Base-by-base conservation (phyloP, 2,797 vertebrate species). In the Eospalax fontanierii region DNA sequence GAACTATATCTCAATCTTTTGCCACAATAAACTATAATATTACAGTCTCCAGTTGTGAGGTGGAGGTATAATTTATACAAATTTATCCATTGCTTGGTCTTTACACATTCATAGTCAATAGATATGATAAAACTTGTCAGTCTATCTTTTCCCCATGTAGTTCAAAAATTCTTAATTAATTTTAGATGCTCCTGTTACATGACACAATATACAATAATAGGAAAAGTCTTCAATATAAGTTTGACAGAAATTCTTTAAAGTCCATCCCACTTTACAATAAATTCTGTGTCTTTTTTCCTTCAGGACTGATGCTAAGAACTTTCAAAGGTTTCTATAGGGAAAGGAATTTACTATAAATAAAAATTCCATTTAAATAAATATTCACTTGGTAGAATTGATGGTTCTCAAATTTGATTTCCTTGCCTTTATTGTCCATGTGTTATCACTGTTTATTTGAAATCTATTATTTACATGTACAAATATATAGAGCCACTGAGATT, bases 121-220 rank as follows among this genome's bases (percentile, higher is more conserved):
- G 14, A 30, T 33, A 35, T 12, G 21, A 19, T 71, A 71, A 88
- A 12, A 73, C 24, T 28, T 79, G 61, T 68, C 38, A 9, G 38
- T 57, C 35, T 92, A 18, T 19, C 46, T n/a, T 81, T 86, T n/a
- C 24, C 7, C 30, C 76, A 57, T 83, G 40, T 65, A 59, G 35
- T 87, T 86, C 33, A 82, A 87, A 57, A 59, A 87, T 7, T 71
- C 82, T 85, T 28, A 50, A 74, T 73, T 74, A 57, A 79, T 78
- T 83, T 89, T 89, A 79, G 83, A 59, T 85, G 1, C 70, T 80
- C 35, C 18, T 78, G 54, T 87, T 46, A 78, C 24, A 90, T 15
- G 30, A 78, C 83, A 15, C 19, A 78, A 74, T 54, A 79, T 50
- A 91, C 8, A 38, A 12, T 24, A 38, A 91, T 22, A 84, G 6